These are phyloP conservation scores for Columba janthina DNA, from an alignment of 2,113 vertebrate species.

Conservation along the genomic window DNA sequence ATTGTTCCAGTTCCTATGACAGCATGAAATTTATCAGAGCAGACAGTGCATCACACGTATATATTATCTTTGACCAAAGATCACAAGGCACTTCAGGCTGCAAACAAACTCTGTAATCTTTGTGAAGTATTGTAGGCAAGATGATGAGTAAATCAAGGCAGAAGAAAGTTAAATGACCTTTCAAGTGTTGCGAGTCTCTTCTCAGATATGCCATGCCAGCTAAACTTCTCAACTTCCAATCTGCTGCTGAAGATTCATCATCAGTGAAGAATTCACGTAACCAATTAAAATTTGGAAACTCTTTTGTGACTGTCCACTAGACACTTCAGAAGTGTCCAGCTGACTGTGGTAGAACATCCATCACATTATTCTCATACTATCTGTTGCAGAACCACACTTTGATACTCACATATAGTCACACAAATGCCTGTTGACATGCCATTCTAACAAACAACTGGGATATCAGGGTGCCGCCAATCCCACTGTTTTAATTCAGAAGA, in stretches of 20 bases:
- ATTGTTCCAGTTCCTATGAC: neutral
- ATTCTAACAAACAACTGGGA: neutral
- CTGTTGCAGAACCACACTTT: neutral
- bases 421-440: neutral
- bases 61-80: constrained; percentile 8
- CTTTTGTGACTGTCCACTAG: neutral
- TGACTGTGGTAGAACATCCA: neutral
- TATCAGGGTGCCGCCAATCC: neutral
- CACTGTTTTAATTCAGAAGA: neutral
- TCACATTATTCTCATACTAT: neutral
- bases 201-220: neutral
- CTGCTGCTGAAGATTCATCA: neutral
- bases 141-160: neutral
- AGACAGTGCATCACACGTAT: neutral
- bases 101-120: neutral
- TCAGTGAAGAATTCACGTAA: neutral
- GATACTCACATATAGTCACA: neutral
- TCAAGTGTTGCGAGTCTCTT: neutral
- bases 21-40: neutral
- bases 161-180: neutral
- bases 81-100: neutral
- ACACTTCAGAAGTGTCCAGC: neutral
- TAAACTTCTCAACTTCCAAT: neutral
- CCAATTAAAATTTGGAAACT: neutral
- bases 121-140: neutral